phyloP scores from a whole-genome alignment of 2,113 vertebrate species.

The Hystrix cristata region DNA sequence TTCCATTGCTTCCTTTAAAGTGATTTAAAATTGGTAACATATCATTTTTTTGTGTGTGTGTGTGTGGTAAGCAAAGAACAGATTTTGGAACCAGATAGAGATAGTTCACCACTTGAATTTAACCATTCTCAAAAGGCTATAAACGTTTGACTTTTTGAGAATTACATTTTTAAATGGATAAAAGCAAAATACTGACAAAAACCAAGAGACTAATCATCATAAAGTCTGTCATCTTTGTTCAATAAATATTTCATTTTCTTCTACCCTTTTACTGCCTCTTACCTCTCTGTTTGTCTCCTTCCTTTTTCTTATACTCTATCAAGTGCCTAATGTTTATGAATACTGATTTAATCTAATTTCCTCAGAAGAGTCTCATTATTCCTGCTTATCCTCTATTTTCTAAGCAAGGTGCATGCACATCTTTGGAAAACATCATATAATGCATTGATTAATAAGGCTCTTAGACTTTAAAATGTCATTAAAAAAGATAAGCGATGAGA shows the following conservation, averaged over 20 bases:
- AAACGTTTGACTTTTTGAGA: neutral
- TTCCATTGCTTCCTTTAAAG: slow-evolving; percentile 14
- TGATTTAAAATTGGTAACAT: slow-evolving; percentile 26
- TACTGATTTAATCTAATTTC: slow-evolving; percentile 47
- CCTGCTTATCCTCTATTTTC: neutral
- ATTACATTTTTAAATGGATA: neutral
- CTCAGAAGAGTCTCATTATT: slow-evolving; percentile 1
- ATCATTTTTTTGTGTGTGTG: neutral
- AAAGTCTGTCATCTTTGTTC: neutral
- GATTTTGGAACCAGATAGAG: neutral
- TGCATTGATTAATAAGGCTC: slow-evolving; percentile 58
- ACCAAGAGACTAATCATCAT: neutral
- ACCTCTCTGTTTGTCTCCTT: neutral
- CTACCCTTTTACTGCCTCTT: neutral
- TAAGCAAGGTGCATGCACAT: slow-evolving; percentile 35
- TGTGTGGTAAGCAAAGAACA: neutral
- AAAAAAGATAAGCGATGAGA: slow-evolving; percentile 56
- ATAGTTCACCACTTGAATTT: neutral
- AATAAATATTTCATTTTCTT: neutral
- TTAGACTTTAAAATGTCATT: slow-evolving; percentile 78
- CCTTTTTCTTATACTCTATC: neutral
- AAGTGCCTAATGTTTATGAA: slow-evolving; percentile 65
- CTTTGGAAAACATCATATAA: slow-evolving; percentile 58
- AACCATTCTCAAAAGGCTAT: neutral
- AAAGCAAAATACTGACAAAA: neutral